Evolutionary conservation across 2,113 vertebrate genomes (phyloP), one percentile per base, ranked within the genome.

Genomic region (Garra rufa): DNA sequence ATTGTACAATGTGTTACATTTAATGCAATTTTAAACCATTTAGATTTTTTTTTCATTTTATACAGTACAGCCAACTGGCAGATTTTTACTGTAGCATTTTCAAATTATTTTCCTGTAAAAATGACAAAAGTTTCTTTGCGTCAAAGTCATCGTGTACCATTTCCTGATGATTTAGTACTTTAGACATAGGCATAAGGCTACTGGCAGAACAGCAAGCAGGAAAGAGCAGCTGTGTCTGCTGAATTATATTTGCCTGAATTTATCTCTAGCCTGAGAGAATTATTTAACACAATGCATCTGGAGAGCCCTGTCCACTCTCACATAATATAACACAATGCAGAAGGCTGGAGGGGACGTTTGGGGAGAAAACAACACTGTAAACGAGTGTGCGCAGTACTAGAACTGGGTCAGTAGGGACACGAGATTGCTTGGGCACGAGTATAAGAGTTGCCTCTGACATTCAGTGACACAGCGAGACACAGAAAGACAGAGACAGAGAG

Each of bases 371-470:
- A 43, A 63, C 44, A 52, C 19, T 83, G 26, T 50, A 17, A 69
- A 14, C 30, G 44, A 28, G 78, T 14, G 13, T 76, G 26, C 0
- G 52, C 7, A 10, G 19, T 7, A 48, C 11, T 19, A 69, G 57
- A 86, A 87, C 21, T 85, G 83, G 85, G 79, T 86, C 87, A 89
- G 86, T 86, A 75, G 73, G 79, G 81, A 87, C 81, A 86, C 26
- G 43, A 82, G 57, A 34, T 61, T 70, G 67, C 26, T 9, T 75
- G 24, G 21, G 74, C 77, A 82, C 15, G 15, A 24, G 65, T 63
- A 30, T 44, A 21, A 24, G 67, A 21, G 76, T 26, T 26, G 15
- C 46, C 65, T 19, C 26, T 57, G n/a, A 55, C 21, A 43, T 14
- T 34, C 17, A 82, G 26, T 41, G 48, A 24, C 26, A 70, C 59